Percentiles rank a stretch among this genome's conserved stretches.
phyloP scores from a whole-genome alignment of 1,140 invertebrate genomes.

The Odontomachus brunneus region DNA sequence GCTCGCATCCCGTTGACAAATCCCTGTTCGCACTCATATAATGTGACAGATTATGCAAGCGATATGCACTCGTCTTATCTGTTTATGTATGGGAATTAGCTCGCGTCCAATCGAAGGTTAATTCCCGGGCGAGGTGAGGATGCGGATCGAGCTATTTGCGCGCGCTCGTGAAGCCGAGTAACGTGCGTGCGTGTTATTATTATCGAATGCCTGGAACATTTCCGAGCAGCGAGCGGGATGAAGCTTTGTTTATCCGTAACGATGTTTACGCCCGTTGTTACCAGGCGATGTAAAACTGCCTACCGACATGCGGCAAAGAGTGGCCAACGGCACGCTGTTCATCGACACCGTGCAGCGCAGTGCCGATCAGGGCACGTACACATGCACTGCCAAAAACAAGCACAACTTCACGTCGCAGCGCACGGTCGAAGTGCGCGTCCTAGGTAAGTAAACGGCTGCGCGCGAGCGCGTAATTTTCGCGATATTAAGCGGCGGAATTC shows the following conservation, averaged over 20 bases:
- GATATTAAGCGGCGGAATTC: constrained; percentile 41
- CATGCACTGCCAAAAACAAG: constrained; percentile 88
- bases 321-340: constrained; percentile 88
- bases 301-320: constrained; percentile 89
- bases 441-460: constrained; percentile 83
- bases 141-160: not conserved
- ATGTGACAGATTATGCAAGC: not conserved
- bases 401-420: constrained; percentile 87
- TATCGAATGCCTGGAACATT: not conserved
- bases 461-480: constrained; percentile 26
- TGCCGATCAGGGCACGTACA: constrained; percentile 89
- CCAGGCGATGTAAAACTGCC: constrained; percentile 88
- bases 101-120: not conserved
- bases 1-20: not conserved
- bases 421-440: constrained; percentile 86
- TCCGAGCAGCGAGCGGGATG: not conserved
- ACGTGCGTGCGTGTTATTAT: not conserved
- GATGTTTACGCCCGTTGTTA: constrained; percentile 38
- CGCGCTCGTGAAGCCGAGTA: not conserved
- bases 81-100: constrained; percentile 24
- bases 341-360: constrained; percentile 88
- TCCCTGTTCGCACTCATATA: not conserved
- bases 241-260: not conserved
- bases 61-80: constrained; percentile 1
- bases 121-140: not conserved